Evolutionary conservation across 2,888 invertebrate genomes (phyloP), one percentile per base, ranked within the genome.

Genomic region (Chaetoderma sp.): DNA sequence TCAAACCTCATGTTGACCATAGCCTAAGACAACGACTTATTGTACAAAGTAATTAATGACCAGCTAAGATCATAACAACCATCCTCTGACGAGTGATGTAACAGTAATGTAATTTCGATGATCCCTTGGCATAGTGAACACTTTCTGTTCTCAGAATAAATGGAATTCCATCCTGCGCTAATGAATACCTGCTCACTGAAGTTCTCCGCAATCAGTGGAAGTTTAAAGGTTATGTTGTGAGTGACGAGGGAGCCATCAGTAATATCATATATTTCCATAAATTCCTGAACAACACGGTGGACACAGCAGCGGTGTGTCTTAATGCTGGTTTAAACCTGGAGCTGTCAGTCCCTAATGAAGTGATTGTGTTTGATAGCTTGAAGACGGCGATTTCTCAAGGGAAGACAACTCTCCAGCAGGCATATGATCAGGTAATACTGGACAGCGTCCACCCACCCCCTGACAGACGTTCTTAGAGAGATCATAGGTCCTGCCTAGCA

Each of bases 241-340:
- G 74, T 65, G 76, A 76, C 60, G 62, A 67, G 55, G 71, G 67
- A 5, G 76, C 75, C 13, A 60, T 78, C 8, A 72, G 72, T 45
- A 67, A 67, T 47, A 70, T 68, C 18, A 71, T 76, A 6, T 44
- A 65, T 8, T 52, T 23, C 21, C 77, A 78, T 56, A 58, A 76
- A 27, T 78, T 77, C 62, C 63, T 72, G 18, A 73, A 73, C 49
- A 75, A 63, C 47, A 28, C 60, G 0, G 58, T 69, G 8, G 73
- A 76, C 21, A 69, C 78, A 5, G 77, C 67, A 0, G 76, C 73
- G 1, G 73, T 69, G 1, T 61, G 71, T 49, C 58, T 80, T 16
- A 73, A 74, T n/a, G 78, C 80, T 4, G 79, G 80, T 0, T 74
- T 73, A 60, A 79, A 77, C 63, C 60, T 80, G 30, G 80, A 80